Evolutionary conservation across 2,888 invertebrate genomes (phyloP).

Genomic region (Steinernema hermaphroditum): DNA sequence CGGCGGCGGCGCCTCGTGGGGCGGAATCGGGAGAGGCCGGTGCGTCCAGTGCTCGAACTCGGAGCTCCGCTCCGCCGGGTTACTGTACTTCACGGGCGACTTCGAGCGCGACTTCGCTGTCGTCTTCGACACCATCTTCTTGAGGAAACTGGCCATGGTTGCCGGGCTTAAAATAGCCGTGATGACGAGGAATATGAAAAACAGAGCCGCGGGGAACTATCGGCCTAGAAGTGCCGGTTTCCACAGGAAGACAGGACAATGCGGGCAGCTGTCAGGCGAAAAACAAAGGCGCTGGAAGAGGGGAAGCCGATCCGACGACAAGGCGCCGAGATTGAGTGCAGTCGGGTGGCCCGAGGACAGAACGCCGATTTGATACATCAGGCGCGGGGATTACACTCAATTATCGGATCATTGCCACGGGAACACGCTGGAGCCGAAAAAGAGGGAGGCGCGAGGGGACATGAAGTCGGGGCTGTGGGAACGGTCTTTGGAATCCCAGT

Average conservation of each 20-base stretch:
- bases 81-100: slow-evolving; percentile 41
- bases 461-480: too few relatives aligned
- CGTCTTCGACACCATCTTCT: slow-evolving; percentile 38
- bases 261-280: slow-evolving; percentile 26
- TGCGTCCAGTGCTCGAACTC: slow-evolving; percentile 26
- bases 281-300: slow-evolving; percentile 9
- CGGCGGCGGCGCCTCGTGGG: not conserved
- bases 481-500: too few relatives aligned
- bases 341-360: slow-evolving; percentile 6
- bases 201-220: slow-evolving; percentile 4
- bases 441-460: too few relatives aligned
- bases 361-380: slow-evolving; percentile 21
- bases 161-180: too few relatives aligned
- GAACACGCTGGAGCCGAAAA: too few relatives aligned
- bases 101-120: slow-evolving; percentile 44
- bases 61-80: slow-evolving; percentile 24
- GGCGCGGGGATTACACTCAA: slow-evolving; percentile 18
- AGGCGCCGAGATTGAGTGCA: slow-evolving; percentile 28
- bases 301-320: slow-evolving; percentile 22
- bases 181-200: slow-evolving; percentile 8
- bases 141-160: slow-evolving; percentile 40
- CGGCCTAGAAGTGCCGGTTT: not conserved
- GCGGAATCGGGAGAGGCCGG: slow-evolving; percentile 17
- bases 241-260: slow-evolving; percentile 14
- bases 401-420: slow-evolving; percentile 1